Evolutionary conservation across 2,113 vertebrate species (phyloP).

Genomic region (Oplegnathus fasciatus): DNA sequence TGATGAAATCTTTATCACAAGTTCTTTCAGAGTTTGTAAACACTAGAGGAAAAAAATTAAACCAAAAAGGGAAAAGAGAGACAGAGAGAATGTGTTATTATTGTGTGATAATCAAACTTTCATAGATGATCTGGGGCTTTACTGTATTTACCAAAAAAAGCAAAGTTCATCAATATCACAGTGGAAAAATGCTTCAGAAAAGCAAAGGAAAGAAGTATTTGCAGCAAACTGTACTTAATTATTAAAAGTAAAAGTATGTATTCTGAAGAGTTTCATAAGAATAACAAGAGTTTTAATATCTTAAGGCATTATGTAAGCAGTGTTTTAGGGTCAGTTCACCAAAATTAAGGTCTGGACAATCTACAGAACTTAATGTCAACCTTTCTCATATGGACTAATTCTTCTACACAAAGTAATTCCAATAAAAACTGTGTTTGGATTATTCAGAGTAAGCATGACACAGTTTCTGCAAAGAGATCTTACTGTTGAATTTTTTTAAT

Average conservation of each 20-base stretch:
- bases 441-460: too few relatives aligned
- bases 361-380: not conserved
- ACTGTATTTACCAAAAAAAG: not conserved
- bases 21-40: conserved; percentile 94
- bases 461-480: not conserved
- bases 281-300: not conserved
- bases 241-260: not conserved
- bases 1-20: conserved; percentile 99
- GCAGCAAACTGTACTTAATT: conserved; percentile 25
- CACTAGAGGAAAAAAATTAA: conserved; percentile 80
- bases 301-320: not conserved
- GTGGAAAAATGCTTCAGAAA: not conserved
- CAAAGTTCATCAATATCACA: not conserved
- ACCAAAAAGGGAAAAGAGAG: not conserved
- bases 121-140: not conserved
- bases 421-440: too few relatives aligned
- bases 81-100: not conserved
- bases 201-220: conserved; percentile 13
- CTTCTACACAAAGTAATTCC: too few relatives aligned
- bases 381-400: too few relatives aligned
- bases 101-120: not conserved
- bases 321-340: not conserved
- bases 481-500: too few relatives aligned
- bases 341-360: not conserved
- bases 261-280: not conserved